Evolutionary conservation across 2,797 vertebrate species (phyloP), one percentile per base, ranked within the genome.

Genomic region (Eptatretus atami): DNA sequence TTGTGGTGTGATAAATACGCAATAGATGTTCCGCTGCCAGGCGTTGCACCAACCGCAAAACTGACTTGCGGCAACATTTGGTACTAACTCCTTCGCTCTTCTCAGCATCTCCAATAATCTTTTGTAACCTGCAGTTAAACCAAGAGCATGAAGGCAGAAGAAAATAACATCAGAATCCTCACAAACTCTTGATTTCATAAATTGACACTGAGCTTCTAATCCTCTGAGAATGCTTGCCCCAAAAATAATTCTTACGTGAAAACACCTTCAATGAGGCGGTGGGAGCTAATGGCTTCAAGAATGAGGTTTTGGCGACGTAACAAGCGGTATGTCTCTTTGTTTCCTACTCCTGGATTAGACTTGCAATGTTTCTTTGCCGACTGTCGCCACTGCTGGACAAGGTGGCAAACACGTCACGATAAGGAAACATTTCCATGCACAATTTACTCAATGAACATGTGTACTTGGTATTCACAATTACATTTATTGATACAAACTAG

Each of bases 1-100:
- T 75, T 0, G 82, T 86, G 3, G 86, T 93, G 24, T 76, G 78
- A 64, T 78, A 92, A 11, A 88, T 67, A 63, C 82, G 76, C 5
- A 96, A 69, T 63, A 88, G 68, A 1, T 86, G 85, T 63, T 95
- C 82, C 69, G 75, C 78, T 0, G 82, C 81, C 64, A 98, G 75
- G 66, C 70, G 69, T 53, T 78, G 77, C 12, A 84, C 77, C 31
- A 96, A 69, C 61, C 92, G 81, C 15, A 83, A 3, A 0, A 93
- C 82, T 9, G 86, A 86, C 71, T 98, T 98, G 71, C 81, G 93
- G 70, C 92, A 98, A 68, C 88, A 92, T 70, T 78, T 86, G n/a
- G 82, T 79, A 67, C 68, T 76, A 66, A 84, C 73, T 0, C 90
- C 88, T 31, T 83, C 80, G 67, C 77, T 76, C 70, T 79, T 87